Evolutionary conservation across 2,888 invertebrate genomes (phyloP).

Genomic region (Stenodema calcarata): DNA sequence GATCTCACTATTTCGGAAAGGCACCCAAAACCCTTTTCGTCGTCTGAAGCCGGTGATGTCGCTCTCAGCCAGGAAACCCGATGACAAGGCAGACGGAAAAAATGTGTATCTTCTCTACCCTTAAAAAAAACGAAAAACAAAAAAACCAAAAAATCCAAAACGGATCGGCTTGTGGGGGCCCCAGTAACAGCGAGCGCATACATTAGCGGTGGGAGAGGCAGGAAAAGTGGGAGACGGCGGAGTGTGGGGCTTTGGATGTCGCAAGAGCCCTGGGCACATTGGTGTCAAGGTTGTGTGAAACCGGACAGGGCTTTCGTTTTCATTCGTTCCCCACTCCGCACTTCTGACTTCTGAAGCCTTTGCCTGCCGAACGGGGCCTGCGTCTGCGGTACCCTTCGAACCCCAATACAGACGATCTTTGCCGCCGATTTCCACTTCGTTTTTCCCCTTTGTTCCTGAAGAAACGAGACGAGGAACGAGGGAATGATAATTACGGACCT

Average conservation of each 20-base stretch:
- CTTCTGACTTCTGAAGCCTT: background rate
- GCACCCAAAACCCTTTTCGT: background rate
- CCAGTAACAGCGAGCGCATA: slow-evolving; percentile 17
- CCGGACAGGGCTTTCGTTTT: slow-evolving; percentile 51
- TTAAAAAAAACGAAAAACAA: background rate
- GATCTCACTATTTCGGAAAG: too few relatives aligned
- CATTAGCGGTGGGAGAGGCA: slow-evolving; percentile 22
- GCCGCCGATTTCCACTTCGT: background rate
- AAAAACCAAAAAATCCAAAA: background rate
- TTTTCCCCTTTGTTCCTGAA: background rate
- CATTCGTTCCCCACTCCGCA: slow-evolving; percentile 43
- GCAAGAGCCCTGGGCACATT: slow-evolving; percentile 43
- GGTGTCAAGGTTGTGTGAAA: slow-evolving; percentile 52
- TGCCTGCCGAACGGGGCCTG: background rate
- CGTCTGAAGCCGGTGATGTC: background rate
- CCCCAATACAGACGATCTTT: background rate
- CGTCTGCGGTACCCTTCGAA: background rate
- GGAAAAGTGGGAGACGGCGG: slow-evolving; percentile 40
- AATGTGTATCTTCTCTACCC: background rate
- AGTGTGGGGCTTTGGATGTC: slow-evolving; percentile 17
- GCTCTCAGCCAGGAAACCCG: background rate
- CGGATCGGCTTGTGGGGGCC: background rate
- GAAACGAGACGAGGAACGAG: background rate
- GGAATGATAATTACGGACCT: background rate
- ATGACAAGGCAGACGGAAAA: background rate